Conservation (phyloP, 2,797 vertebrate genomes). For the Mus spretus region DNA sequence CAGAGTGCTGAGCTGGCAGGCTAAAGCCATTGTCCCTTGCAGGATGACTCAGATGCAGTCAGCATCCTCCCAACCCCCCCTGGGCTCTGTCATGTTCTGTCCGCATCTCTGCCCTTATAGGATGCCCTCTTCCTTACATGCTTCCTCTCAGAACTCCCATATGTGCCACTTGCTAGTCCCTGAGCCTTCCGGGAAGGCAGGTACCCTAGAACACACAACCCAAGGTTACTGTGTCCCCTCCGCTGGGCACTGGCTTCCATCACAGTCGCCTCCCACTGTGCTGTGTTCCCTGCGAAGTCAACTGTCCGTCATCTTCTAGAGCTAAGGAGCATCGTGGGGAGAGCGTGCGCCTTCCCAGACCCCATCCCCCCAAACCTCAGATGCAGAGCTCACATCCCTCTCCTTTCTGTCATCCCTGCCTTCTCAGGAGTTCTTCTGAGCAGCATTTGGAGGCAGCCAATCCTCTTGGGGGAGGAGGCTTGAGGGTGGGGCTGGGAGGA, state of each 20-base stretch:
- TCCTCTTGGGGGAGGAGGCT: not conserved
- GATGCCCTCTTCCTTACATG: not conserved
- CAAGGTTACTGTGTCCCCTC: not conserved
- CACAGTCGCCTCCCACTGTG: not conserved
- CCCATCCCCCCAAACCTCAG: not conserved
- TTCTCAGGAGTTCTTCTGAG: not conserved
- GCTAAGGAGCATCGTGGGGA: not conserved
- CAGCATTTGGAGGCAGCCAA: conserved; percentile 40
- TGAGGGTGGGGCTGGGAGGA: not conserved
- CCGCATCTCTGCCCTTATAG: not conserved
- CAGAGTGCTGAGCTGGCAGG: not conserved
- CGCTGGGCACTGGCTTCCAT: not conserved
- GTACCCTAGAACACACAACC: not conserved
- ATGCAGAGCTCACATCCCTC: not conserved
- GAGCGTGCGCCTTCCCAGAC: not conserved
- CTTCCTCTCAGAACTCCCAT: not conserved
- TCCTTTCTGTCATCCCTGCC: not conserved
- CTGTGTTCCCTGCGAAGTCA: not conserved
- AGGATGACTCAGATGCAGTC: not conserved
- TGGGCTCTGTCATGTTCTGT: not conserved
- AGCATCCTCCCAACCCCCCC: not conserved
- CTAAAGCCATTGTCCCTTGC: not conserved
- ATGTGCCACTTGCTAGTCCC: not conserved
- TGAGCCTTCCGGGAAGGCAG: not conserved
- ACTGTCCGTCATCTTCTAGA: not conserved